A percentile compares a stretch with the other conserved stretches of the same genome.
phyloP scores from a whole-genome alignment of 1,140 invertebrate species.

The Leptinotarsa texana region DNA sequence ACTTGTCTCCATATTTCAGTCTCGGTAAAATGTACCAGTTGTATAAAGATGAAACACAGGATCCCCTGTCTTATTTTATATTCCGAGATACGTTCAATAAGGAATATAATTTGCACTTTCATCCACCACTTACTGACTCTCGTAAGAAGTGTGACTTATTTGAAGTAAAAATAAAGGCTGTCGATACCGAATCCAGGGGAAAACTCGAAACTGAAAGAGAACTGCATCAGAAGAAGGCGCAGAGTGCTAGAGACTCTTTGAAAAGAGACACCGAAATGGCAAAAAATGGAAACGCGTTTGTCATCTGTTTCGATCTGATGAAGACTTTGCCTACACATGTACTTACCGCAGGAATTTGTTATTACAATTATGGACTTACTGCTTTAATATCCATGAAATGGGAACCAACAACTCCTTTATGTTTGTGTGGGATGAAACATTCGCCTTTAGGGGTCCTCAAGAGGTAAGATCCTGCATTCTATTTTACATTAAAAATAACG shows the following conservation, averaged over 20 bases:
- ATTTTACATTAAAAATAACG: constrained; percentile 33
- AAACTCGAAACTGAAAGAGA: constrained; percentile 29
- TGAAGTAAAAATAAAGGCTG: constrained; percentile 21
- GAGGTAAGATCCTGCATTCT: constrained; percentile 36
- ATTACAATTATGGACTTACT: constrained; percentile 38
- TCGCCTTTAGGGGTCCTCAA: background rate
- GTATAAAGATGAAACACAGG: background rate
- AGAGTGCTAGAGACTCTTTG: constrained; percentile 28
- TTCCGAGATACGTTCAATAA: background rate
- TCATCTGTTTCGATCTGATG: constrained; percentile 34
- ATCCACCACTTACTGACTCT: constrained; percentile 27
- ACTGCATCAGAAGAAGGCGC: constrained; percentile 30
- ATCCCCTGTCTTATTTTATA: background rate
- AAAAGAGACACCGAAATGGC: constrained; percentile 21
- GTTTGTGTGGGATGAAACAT: constrained; percentile 35
- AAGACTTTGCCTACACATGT: constrained; percentile 34
- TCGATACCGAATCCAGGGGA: constrained; percentile 9
- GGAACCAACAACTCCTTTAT: constrained; percentile 28
- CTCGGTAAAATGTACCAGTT: background rate
- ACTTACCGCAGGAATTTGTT: constrained; percentile 30
- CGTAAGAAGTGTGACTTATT: constrained; percentile 32
- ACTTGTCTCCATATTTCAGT: too few species aligned
- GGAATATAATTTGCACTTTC: constrained; percentile 29
- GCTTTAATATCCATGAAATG: constrained; percentile 28
- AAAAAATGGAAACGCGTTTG: constrained; percentile 20